Percentiles rank a stretch among this genome's conserved stretches.
These are phyloP conservation scores for Poeciliopsis turneri DNA, from an alignment of 2,797 vertebrate genomes.

Conservation along the genomic window DNA sequence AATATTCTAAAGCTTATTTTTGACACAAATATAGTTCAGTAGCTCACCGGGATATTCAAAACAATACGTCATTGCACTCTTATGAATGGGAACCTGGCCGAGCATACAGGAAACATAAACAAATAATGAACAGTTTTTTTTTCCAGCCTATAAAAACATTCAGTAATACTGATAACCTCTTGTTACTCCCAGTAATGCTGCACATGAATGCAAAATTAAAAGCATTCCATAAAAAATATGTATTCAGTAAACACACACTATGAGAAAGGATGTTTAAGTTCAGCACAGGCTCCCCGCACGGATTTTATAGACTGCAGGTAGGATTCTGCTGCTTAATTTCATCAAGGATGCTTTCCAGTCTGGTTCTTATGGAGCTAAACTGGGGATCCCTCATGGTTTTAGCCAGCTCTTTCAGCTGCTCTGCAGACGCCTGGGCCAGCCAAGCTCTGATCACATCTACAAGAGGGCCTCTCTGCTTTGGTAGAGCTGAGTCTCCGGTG, in stretches of 20 bases:
- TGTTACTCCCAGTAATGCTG: background rate
- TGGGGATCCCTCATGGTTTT: slow-evolving; percentile 35
- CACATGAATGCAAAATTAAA: background rate
- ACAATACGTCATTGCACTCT: background rate
- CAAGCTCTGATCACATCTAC: slow-evolving; percentile 43
- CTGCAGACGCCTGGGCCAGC: slow-evolving; percentile 33
- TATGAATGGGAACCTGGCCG: background rate
- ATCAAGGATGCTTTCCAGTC: slow-evolving; percentile 39
- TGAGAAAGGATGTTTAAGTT: background rate
- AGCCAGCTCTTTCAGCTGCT: slow-evolving; percentile 55
- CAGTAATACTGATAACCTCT: background rate
- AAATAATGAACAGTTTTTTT: background rate
- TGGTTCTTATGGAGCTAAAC: slow-evolving; percentile 17
- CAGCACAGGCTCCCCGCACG: background rate
- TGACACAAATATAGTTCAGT: background rate
- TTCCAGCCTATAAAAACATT: background rate
- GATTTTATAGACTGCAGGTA: slow-evolving; percentile 29
- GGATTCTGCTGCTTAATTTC: slow-evolving; percentile 27
- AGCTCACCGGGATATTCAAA: background rate
- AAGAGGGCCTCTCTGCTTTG: slow-evolving; percentile 27
- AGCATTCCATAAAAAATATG: background rate
- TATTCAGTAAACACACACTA: background rate
- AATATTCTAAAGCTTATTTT: background rate
- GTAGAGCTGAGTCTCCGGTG: fast-evolving
- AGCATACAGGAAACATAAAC: background rate